Percentiles rank a stretch among this genome's conserved stretches.
Evolutionary conservation across 2,888 invertebrate genomes (phyloP).

Genomic region (Callinectes sapidus): DNA sequence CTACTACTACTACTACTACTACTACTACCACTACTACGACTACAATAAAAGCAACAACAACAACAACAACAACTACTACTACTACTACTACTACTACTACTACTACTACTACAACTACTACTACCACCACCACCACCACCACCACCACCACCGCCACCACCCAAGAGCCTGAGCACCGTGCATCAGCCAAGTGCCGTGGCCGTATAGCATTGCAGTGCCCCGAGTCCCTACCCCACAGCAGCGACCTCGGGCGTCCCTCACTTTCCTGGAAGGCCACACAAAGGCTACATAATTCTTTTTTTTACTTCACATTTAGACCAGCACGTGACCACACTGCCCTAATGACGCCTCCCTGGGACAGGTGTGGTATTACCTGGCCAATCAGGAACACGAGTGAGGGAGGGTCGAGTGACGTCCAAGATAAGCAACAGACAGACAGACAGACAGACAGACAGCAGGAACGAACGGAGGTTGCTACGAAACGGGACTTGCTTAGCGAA

Average conservation of each 20-base stretch:
- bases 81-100: neutral
- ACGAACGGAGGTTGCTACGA: neutral
- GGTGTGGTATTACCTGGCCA: too few relatives aligned
- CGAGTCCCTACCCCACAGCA: neutral
- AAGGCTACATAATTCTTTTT: neutral
- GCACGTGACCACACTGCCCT: neutral
- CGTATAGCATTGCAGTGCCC: neutral
- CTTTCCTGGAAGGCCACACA: neutral
- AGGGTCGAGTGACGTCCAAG: neutral
- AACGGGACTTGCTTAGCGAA: neutral
- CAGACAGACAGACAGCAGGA: neutral
- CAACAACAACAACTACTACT: neutral
- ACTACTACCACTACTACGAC: too few relatives aligned
- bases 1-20: too few relatives aligned
- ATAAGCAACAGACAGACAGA: neutral
- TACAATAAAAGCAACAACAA: too few relatives aligned
- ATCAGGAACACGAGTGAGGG: neutral
- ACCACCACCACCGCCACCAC: neutral
- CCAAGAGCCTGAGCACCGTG: neutral
- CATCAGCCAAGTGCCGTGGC: neutral
- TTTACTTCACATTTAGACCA: neutral
- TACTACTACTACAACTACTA: neutral
- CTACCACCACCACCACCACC: neutral
- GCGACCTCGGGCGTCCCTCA: conserved; percentile 2
- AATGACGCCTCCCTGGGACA: neutral